These are phyloP conservation scores for Manis javanica DNA, from an alignment of 2,797 vertebrate genomes.

Conservation along the genomic window DNA sequence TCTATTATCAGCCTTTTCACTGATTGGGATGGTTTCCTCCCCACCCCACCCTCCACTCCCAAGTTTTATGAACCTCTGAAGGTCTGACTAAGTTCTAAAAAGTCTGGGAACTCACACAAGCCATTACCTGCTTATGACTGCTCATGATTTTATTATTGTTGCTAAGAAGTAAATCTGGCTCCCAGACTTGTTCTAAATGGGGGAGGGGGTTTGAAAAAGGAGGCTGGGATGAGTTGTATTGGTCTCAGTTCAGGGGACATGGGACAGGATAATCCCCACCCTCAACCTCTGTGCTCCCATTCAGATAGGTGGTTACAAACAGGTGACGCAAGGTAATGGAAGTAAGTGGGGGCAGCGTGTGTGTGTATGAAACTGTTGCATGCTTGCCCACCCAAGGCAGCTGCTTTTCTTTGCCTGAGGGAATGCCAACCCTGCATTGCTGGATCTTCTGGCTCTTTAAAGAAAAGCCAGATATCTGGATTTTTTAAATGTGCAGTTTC, in stretches of 20 bases:
- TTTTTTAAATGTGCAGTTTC: background rate
- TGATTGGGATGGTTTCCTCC: background rate
- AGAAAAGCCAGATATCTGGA: background rate
- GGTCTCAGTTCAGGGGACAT: background rate
- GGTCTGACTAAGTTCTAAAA: background rate
- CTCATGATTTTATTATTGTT: background rate
- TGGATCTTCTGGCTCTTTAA: background rate
- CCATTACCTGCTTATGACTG: background rate
- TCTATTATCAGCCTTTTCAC: background rate
- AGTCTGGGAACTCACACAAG: background rate
- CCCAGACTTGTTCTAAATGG: background rate
- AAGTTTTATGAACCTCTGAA: background rate
- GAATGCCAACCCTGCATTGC: background rate
- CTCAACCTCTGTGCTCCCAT: background rate
- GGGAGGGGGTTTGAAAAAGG: background rate
- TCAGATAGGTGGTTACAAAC: background rate
- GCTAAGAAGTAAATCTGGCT: conserved; percentile 26
- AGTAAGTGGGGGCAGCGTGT: too few species aligned
- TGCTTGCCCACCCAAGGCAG: background rate
- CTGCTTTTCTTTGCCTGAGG: background rate
- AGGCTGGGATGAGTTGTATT: background rate
- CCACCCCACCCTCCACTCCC: background rate
- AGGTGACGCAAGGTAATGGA: background rate
- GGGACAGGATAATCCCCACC: background rate
- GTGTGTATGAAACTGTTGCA: background rate